A percentile compares a stretch with the other conserved stretches of the same genome.
phyloP scores from a whole-genome alignment of 2,113 vertebrate genomes.

The Trichomycterus rosablanca region DNA sequence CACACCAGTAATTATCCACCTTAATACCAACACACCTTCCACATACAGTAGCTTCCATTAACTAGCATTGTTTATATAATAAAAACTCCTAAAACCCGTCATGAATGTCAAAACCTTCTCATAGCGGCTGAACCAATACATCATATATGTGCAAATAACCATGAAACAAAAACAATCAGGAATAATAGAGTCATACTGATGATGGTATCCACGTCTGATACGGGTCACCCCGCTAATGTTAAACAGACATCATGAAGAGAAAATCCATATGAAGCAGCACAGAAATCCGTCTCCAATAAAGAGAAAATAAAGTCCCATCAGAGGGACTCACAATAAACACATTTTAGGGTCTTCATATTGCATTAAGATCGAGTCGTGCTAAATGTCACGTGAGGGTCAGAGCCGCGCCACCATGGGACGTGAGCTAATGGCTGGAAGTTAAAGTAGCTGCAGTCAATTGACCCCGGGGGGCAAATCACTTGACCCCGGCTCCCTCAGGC shows the following conservation, averaged over 20 bases:
- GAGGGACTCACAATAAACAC: slow-evolving; percentile 46
- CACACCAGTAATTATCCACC: too few species aligned
- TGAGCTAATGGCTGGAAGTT: slow-evolving; percentile 52
- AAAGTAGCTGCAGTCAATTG: slow-evolving; percentile 68
- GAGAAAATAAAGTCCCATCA: slow-evolving; percentile 39
- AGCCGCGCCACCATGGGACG: slow-evolving; percentile 25
- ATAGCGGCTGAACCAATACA: too few species aligned
- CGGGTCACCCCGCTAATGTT: slow-evolving; percentile 8
- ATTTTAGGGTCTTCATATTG: slow-evolving; percentile 64
- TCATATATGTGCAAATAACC: too few species aligned
- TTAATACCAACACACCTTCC: too few species aligned
- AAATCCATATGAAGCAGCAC: slow-evolving; percentile 24
- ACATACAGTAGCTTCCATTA: too few species aligned
- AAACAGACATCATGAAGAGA: slow-evolving; percentile 21
- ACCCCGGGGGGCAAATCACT: slow-evolving; percentile 70
- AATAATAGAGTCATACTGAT: too few species aligned
- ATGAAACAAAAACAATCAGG: too few species aligned
- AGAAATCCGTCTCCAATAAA: slow-evolving; percentile 1
- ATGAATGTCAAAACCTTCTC: too few species aligned
- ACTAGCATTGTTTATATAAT: too few species aligned
- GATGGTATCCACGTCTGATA: too few species aligned
- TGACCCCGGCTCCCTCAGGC: slow-evolving; percentile 58
- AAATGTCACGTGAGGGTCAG: slow-evolving; percentile 37
- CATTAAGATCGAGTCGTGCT: slow-evolving; percentile 53
- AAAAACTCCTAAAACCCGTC: too few species aligned